Evolutionary conservation across 2,888 invertebrate genomes (phyloP).

Genomic region (Sminthurinus aureus): DNA sequence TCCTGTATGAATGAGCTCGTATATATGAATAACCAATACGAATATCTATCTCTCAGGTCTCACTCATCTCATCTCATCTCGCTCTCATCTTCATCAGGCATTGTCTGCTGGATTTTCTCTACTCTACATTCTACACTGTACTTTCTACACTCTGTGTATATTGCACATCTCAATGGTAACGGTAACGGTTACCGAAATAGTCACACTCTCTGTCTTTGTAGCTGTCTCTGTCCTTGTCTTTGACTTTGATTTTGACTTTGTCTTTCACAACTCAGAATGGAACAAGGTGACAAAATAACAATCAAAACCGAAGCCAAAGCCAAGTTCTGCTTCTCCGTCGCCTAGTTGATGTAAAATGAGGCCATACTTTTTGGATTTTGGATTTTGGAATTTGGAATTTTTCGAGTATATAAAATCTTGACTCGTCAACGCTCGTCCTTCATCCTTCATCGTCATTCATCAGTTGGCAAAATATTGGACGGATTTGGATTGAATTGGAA

Average conservation of each 20-base stretch:
- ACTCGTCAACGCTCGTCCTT: no score
- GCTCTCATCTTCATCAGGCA: neutral
- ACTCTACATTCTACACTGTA: neutral
- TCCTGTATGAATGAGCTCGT: conserved; percentile 50
- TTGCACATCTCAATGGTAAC: neutral
- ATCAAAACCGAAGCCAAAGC: no score
- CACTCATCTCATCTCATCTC: neutral
- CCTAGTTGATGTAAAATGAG: no score
- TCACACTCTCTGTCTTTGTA: neutral
- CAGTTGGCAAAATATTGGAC: no score
- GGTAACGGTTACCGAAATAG: conserved; percentile 6
- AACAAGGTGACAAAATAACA: no score
- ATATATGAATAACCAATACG: conserved; percentile 37
- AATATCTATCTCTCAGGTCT: conserved; percentile 39
- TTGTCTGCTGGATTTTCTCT: neutral
- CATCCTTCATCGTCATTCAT: neutral
- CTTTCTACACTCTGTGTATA: neutral
- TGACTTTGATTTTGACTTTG: neutral
- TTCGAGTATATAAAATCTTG: no score
- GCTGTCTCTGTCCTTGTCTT: neutral
- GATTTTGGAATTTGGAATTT: no score
- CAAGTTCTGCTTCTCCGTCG: no score
- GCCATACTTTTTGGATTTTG: no score
- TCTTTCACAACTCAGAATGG: no score
- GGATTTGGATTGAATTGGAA: neutral